Conservation (phyloP, 2,888 invertebrate species). For the Timema cristinae region DNA sequence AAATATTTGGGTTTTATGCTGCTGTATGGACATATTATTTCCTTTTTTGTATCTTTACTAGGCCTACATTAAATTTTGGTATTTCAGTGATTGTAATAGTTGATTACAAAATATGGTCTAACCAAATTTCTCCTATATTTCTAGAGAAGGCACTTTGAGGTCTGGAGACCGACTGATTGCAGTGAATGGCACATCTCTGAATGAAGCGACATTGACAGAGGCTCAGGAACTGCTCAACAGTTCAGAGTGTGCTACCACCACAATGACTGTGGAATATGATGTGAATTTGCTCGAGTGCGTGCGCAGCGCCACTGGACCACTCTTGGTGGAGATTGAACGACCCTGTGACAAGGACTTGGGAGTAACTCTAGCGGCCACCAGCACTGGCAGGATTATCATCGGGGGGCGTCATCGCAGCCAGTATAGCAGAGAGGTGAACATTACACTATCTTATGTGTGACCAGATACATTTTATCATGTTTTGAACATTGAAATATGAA, state of each 20-base stretch:
- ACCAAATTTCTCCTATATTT: conserved; percentile 17
- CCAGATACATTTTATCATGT: neutral
- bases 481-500: neutral
- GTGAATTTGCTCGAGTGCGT: conserved; percentile 85
- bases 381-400: conserved; percentile 66
- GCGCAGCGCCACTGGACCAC: conserved; percentile 78
- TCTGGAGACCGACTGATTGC: conserved; percentile 85
- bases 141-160: conserved; percentile 80
- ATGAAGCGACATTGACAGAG: conserved; percentile 74
- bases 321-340: conserved; percentile 88
- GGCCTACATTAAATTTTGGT: too few species aligned
- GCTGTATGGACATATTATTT: too few species aligned
- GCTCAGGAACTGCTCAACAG: conserved; percentile 72
- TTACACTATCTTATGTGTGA: too few species aligned
- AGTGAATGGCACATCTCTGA: conserved; percentile 69
- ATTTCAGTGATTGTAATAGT: too few species aligned
- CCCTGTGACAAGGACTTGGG: conserved; percentile 80
- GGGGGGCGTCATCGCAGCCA: conserved; percentile 78
- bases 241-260: conserved; percentile 59
- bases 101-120: too few species aligned
- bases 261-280: conserved; percentile 88
- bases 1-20: too few species aligned
- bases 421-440: conserved; percentile 76
- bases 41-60: too few species aligned
- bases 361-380: conserved; percentile 68